Base-by-base conservation (phyloP, 2,888 invertebrate genomes). In the Oxyteleia sp. region DNA sequence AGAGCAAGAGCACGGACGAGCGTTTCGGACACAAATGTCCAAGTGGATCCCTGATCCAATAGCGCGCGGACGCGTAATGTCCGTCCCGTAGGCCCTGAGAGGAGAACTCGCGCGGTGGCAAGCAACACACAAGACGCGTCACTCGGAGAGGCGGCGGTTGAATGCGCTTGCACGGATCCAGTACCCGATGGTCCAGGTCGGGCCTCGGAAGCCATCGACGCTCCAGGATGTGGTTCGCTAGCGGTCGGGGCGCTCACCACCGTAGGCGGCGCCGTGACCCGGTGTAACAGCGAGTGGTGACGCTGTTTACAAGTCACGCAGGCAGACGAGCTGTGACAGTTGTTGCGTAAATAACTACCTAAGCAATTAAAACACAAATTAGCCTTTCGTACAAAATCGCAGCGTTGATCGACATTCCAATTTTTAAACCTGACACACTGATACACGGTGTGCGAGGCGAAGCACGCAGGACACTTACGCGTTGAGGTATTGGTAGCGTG, bases 201-300 rank as follows among this genome's bases (percentile, higher is more conserved):
- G n/a, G n/a, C n/a, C n/a, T n/a, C n/a, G n/a, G n/a, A n/a, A n/a
- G n/a, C n/a, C n/a, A n/a, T n/a, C n/a, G n/a, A n/a, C n/a, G n/a
- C n/a, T n/a, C n/a, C n/a, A n/a, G n/a, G n/a, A n/a, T n/a, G n/a
- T n/a, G n/a, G n/a, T n/a, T n/a, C n/a, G n/a, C n/a, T n/a, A n/a
- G n/a, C n/a, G n/a, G n/a, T n/a, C n/a, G n/a, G n/a, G n/a, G n/a
- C n/a, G n/a, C n/a, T n/a, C n/a, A n/a, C n/a, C n/a, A n/a, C n/a
- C n/a, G n/a, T n/a, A n/a, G n/a, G n/a, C 32, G 10, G 32, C 3
- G 32, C 38, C 3, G 32, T 20, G 8, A 43, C 41, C 10, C 20
- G 61, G n/a, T 61, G 43, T 16, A 61, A 23, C 43, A 61, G 2
- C 2, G 26, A n/a, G 13, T 43, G 45, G n/a, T 61, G 61, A 11